These are phyloP conservation scores for Synodontis membranacea DNA, from an alignment of 2,113 vertebrate species.

Conservation along the genomic window DNA sequence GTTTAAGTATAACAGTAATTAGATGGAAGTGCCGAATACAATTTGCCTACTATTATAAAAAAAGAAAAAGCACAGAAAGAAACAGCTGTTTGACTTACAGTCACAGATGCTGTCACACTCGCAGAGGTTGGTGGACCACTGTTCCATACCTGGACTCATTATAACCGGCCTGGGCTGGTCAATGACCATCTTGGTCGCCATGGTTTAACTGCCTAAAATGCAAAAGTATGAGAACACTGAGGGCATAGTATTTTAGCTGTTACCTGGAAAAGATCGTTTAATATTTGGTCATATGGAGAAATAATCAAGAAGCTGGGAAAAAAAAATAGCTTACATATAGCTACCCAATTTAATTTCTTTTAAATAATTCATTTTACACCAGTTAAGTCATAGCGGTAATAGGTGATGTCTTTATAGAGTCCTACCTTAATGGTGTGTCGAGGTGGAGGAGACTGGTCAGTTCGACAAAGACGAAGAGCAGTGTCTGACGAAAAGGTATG, in stretches of 20 bases:
- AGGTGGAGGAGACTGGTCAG: not conserved
- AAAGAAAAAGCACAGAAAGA: not conserved
- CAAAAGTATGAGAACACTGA: not conserved
- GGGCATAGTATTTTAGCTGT: not conserved
- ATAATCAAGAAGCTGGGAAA: not conserved
- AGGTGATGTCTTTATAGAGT: not conserved
- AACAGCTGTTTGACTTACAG: constrained; percentile 28
- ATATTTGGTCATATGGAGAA: not conserved
- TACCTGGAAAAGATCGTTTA: not conserved
- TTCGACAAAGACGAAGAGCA: not conserved
- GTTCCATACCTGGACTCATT: constrained; percentile 12
- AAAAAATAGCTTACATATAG: not conserved
- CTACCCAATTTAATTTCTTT: not conserved
- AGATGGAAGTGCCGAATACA: not conserved
- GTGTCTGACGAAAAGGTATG: not conserved
- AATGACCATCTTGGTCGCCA: constrained; percentile 50
- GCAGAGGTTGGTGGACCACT: constrained; percentile 47
- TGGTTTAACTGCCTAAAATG: constrained; percentile 25
- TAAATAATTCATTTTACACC: not conserved
- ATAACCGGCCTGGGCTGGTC: constrained; percentile 47
- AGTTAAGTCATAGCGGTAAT: not conserved
- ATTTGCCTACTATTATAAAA: not conserved
- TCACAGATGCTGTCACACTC: constrained; percentile 49
- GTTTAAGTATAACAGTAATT: not conserved
- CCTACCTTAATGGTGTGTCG: constrained; percentile 9